Base-by-base conservation (phyloP, 2,888 invertebrate species). In the Rotaria macrura region DNA sequence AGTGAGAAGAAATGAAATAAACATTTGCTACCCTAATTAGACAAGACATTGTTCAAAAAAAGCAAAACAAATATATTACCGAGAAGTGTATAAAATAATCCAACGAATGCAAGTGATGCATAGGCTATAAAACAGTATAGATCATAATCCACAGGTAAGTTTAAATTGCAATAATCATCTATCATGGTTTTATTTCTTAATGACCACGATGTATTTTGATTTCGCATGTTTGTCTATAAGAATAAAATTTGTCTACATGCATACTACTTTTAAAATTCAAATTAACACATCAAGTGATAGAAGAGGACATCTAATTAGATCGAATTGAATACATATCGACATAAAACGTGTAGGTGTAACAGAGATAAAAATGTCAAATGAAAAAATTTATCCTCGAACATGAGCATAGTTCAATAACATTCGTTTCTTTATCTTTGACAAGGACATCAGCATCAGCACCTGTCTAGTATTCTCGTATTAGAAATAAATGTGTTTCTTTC, bases 21-120 rank as follows among this genome's bases (percentile, higher is more conserved):
- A 43, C 5, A 43, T n/a, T n/a, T n/a, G n/a, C n/a, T n/a, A n/a
- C n/a, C n/a, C n/a, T n/a, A n/a, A n/a, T n/a, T n/a, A n/a, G n/a
- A n/a, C n/a, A n/a, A n/a, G n/a, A n/a, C n/a, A n/a, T n/a, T n/a
- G n/a, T n/a, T n/a, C n/a, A n/a, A n/a, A n/a, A n/a, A n/a, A n/a
- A n/a, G n/a, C n/a, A n/a, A n/a, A n/a, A n/a, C n/a, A 47, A 25
- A 40, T 7, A 25, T n/a, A n/a, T 40, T 79, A 79, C 79, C 79
- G n/a, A 79, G 43, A 9, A 79, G 7, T 43, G 79, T n/a, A n/a
- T 79, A 79, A 20, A 79, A 79, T 79, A 79, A 79, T 43, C 79
- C 79, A 25, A 43, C 20, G 14, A 40, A 40, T 25, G 43, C 79
- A 10, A 79, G n/a, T n/a, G n/a, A 20, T 12, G 79, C 9, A 79